Evolutionary conservation across 1,140 invertebrate species (phyloP), one percentile per base, ranked within the genome.

Genomic region (Ips nitidus): DNA sequence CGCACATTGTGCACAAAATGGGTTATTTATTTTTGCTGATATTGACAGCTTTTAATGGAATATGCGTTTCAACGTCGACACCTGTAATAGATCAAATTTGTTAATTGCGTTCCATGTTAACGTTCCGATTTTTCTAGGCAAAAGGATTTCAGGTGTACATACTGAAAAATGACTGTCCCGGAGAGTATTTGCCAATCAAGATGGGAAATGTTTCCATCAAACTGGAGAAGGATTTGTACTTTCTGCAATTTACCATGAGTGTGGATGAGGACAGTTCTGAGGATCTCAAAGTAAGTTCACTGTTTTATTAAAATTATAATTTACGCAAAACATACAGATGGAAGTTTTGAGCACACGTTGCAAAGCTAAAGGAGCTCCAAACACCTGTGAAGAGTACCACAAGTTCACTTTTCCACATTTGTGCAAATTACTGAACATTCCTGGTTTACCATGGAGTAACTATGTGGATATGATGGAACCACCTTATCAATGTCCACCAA

Each of bases 21-120:
- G 57, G 38, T 41, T 59, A 59, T 59, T 59, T 59, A 59, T 59
- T 59, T 59, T 59, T 40, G 57, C 57, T 59, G 57, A 42, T 59
- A 59, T 40, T 59, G 57, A 41, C 57, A 42, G 57, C 57, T n/a
- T 41, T 59, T 59, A 59, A 59, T 59, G 57, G 57, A n/a, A 4
- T 59, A 59, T 41, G 42, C 40, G 57, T 59, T 59, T 59, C 41
- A 40, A 8, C 57, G 41, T 41, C 57, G 5, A 59, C 57, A 8
- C n/a, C 57, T 38, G 57, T 59, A 59, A 59, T 59, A 41, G 57
- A 59, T 59, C 57, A 59, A 41, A 59, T 59, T 55, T 8, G 22
- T 56, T 38, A n/a, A 56, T 50, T 6, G 2, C 7, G 45, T 50
- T 50, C 45, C 6, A 8, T 50, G 22, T 50, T 50, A 8, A 50